Conservation (phyloP, 2,888 invertebrate genomes). For the Craniophora ligustri region DNA sequence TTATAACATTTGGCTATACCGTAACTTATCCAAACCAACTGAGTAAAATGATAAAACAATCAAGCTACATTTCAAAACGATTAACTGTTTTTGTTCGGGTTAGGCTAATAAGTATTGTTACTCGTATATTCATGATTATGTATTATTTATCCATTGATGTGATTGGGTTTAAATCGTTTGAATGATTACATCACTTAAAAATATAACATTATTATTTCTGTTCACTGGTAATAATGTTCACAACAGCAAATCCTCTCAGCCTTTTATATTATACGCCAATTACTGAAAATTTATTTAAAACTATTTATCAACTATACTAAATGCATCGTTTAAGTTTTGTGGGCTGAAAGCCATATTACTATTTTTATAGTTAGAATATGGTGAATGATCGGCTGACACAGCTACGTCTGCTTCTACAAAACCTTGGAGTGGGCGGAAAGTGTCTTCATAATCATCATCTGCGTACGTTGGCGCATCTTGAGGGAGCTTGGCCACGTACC, state of each 20-base stretch:
- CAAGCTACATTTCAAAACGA: too few species aligned
- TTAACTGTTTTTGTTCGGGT: too few species aligned
- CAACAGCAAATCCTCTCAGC: neutral
- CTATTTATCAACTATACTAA: conserved; percentile 76
- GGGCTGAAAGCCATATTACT: conserved; percentile 84
- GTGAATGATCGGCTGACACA: conserved; percentile 70
- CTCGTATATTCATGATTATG: too few species aligned
- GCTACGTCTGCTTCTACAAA: conserved; percentile 62
- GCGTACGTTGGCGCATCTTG: conserved; percentile 59
- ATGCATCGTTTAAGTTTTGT: conserved; percentile 84
- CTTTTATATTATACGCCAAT: neutral
- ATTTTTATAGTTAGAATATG: conserved; percentile 82
- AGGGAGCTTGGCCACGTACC: conserved; percentile 67
- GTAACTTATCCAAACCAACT: too few species aligned
- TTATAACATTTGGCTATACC: too few species aligned
- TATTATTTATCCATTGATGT: too few species aligned
- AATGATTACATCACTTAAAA: too few species aligned
- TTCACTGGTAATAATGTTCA: neutral
- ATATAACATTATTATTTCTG: neutral
- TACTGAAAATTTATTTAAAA: neutral
- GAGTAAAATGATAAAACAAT: too few species aligned
- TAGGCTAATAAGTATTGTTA: too few species aligned
- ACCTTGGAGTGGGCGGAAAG: conserved; percentile 53
- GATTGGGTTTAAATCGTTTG: too few species aligned
- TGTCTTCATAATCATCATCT: conserved; percentile 56